Conservation (phyloP, 1,140 invertebrate species). For the Formica selysi region DNA sequence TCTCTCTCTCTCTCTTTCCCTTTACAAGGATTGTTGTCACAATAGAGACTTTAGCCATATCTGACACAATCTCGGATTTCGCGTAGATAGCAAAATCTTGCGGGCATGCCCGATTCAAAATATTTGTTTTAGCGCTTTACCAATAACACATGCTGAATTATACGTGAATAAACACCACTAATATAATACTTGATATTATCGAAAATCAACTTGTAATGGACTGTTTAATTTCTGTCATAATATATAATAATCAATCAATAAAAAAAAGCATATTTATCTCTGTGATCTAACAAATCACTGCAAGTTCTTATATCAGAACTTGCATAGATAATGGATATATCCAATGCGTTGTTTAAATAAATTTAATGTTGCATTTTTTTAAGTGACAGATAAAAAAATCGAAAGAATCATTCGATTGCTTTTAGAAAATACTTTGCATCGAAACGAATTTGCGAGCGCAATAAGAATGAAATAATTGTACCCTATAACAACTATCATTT, state of each 20-base stretch:
- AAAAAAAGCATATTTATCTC: background rate
- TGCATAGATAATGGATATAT: background rate
- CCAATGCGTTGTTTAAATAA: constrained; percentile 28
- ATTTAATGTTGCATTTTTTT: background rate
- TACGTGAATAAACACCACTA: background rate
- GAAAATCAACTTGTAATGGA: background rate
- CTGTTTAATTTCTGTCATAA: background rate
- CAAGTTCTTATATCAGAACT: background rate
- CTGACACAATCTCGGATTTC: background rate
- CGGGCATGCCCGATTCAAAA: background rate
- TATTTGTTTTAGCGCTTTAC: background rate
- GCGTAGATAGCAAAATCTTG: background rate
- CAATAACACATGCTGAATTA: background rate
- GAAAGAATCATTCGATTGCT: background rate
- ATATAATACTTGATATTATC: background rate
- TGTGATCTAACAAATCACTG: background rate
- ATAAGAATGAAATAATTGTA: background rate
- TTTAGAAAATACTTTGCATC: background rate
- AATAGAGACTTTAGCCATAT: constrained; percentile 24
- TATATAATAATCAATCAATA: background rate
- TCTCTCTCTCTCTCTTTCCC: constrained; percentile 6
- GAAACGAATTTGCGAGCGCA: background rate
- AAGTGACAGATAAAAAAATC: background rate
- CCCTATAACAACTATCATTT: background rate
- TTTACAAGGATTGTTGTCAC: constrained; percentile 53